A percentile compares a stretch with the other conserved stretches of the same genome.
Evolutionary conservation across 1,140 invertebrate species (phyloP).

Genomic region (Luehdorfia chinensis): DNA sequence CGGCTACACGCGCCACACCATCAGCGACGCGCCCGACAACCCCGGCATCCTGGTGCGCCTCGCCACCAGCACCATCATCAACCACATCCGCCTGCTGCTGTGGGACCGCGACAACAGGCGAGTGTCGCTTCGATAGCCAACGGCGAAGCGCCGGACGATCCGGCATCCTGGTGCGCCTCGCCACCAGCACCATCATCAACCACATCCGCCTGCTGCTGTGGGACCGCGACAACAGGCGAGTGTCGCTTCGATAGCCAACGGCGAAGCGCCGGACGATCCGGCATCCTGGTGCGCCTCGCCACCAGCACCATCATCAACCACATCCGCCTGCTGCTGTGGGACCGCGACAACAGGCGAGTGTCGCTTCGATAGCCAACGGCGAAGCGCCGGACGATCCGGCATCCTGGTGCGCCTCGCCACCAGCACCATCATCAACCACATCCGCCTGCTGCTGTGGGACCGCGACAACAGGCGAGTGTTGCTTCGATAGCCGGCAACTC

Average conservation of each 20-base stretch:
- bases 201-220: slow-evolving; percentile 94
- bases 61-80: slow-evolving; percentile 92
- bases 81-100: slow-evolving; percentile 93
- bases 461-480: slow-evolving; percentile 85
- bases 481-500: background rate
- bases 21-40: slow-evolving; percentile 85
- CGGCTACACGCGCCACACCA: slow-evolving; percentile 95
- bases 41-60: slow-evolving; percentile 93
- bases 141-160: slow-evolving; percentile 83
- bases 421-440: slow-evolving; percentile 95
- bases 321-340: slow-evolving; percentile 95
- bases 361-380: slow-evolving; percentile 81
- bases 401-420: slow-evolving; percentile 93
- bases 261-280: slow-evolving; percentile 83
- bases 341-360: slow-evolving; percentile 88
- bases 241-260: slow-evolving; percentile 80
- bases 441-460: slow-evolving; percentile 96
- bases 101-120: slow-evolving; percentile 95
- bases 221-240: slow-evolving; percentile 91
- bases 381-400: slow-evolving; percentile 84
- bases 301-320: slow-evolving; percentile 95
- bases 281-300: slow-evolving; percentile 93
- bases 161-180: slow-evolving; percentile 94
- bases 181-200: slow-evolving; percentile 94
- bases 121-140: slow-evolving; percentile 77